phyloP scores from a whole-genome alignment of 1,140 invertebrate genomes.

The Diplogasteroides magnus region DNA sequence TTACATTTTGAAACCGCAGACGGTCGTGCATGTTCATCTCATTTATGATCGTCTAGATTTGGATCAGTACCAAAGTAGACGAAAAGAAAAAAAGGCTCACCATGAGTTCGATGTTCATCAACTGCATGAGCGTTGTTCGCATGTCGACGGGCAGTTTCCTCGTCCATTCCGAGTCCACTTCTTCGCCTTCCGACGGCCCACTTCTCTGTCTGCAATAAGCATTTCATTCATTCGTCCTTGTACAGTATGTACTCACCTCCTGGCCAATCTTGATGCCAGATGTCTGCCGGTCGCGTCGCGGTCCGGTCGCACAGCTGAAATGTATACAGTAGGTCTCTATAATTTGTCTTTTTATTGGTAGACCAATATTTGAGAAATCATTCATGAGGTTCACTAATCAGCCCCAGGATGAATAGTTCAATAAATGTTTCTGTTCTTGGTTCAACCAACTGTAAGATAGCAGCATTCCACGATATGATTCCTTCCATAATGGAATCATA shows the following conservation, averaged over 20 bases:
- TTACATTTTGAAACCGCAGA: too few relatives aligned
- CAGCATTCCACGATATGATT: too few relatives aligned
- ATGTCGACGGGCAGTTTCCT: conserved; percentile 52
- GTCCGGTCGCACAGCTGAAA: conserved; percentile 47
- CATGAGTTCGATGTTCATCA: conserved; percentile 52
- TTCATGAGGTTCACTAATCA: too few relatives aligned
- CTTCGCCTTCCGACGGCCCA: conserved; percentile 36
- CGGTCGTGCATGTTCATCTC: too few relatives aligned
- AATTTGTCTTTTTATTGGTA: background rate
- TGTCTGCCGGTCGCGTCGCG: conserved; percentile 50
- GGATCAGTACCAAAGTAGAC: too few relatives aligned
- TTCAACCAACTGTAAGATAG: too few relatives aligned
- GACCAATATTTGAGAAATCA: too few relatives aligned
- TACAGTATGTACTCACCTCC: background rate
- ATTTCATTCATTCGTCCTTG: background rate
- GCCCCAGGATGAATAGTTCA: too few relatives aligned
- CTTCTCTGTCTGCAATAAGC: conserved; percentile 24
- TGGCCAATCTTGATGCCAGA: conserved; percentile 21
- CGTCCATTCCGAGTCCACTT: conserved; percentile 46
- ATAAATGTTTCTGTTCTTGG: too few relatives aligned
- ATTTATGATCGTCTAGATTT: too few relatives aligned
- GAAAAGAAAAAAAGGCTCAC: conserved; percentile 16
- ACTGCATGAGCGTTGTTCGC: conserved; percentile 52
- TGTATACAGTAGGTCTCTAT: background rate
- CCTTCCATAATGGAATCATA: too few relatives aligned